Evolutionary conservation across 2,888 invertebrate species (phyloP), one percentile per base, ranked within the genome.

Genomic region (Metellina segmentata): DNA sequence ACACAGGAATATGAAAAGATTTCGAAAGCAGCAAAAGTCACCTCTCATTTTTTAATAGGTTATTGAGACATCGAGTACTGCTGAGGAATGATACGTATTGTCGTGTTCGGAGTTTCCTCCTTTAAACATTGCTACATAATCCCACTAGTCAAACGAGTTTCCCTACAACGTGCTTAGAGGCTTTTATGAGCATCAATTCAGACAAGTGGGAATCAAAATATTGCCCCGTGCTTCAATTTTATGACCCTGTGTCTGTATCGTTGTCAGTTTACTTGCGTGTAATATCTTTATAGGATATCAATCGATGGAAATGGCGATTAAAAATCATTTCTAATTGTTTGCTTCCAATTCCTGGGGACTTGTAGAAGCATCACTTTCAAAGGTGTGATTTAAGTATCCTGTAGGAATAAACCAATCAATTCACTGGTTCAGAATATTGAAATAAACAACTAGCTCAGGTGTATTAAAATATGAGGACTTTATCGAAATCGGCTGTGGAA

Each of bases 121-220:
- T 75, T n/a, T 34, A 75, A 75, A 75, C 74, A 85, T 85, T 75
- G 53, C 53, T 53, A 34, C 75, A 61, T 61, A 75, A 85, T 78
- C 77, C 72, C 70, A 81, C 87, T 51, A 20, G 87, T 74, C 79
- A 81, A 81, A 79, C 87, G 79, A 34, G 87, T 87, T 86, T 52
- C 78, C 7, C 34, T 72, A n/a, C 71, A 71, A 74, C 79, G 81
- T 87, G 86, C 86, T 75, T 19, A 9, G 86, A 0, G 69, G 78
- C 19, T 49, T 49, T 20, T 49, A 7, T 79, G 49, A 77, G 49
- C n/a, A 51, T 77, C 77, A 77, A 77, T 49, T 51, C n/a, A 61
- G 85, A 70, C 79, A 52, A 70, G 79, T 16, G 11, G 69, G 71
- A 79, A 53, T 87, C 87, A 72, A 87, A 79, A 87, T 87, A 81